A percentile compares a stretch with the other conserved stretches of the same genome.
These are phyloP conservation scores for Mionectes macconnelli DNA, from an alignment of 2,113 vertebrate species.

Conservation along the genomic window DNA sequence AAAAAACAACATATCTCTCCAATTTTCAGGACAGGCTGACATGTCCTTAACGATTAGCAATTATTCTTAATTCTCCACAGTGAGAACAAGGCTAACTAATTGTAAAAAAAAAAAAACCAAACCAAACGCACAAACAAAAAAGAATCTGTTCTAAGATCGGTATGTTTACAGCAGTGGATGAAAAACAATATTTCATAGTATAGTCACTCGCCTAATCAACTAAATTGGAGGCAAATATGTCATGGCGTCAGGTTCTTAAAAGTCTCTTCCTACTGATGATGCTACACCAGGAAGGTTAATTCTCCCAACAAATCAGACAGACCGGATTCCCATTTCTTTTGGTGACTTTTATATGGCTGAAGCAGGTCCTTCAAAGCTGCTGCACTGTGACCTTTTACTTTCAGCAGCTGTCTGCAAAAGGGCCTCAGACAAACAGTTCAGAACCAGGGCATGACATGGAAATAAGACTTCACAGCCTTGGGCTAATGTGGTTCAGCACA, in stretches of 20 bases:
- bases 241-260: background rate
- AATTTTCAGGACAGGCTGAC: slow-evolving; percentile 12
- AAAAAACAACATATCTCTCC: background rate
- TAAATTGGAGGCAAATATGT: background rate
- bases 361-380: slow-evolving; percentile 36
- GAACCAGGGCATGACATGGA: slow-evolving; percentile 57
- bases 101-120: background rate
- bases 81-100: background rate
- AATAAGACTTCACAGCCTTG: slow-evolving; percentile 60
- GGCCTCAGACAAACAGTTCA: slow-evolving; percentile 62
- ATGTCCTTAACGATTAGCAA: background rate
- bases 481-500: slow-evolving; percentile 42
- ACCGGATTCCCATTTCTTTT: background rate
- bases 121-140: background rate
- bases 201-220: background rate
- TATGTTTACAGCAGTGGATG: background rate
- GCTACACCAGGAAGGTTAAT: background rate
- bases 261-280: background rate
- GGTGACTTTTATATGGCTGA: background rate
- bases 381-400: slow-evolving; percentile 49
- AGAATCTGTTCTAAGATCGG: background rate
- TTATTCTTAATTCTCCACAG: slow-evolving; percentile 36
- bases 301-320: background rate
- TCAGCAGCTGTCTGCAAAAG: slow-evolving; percentile 48
- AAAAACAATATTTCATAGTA: slow-evolving; percentile 22